Conservation (phyloP, 2,888 invertebrate species). For the Hylaea fasciaria region DNA sequence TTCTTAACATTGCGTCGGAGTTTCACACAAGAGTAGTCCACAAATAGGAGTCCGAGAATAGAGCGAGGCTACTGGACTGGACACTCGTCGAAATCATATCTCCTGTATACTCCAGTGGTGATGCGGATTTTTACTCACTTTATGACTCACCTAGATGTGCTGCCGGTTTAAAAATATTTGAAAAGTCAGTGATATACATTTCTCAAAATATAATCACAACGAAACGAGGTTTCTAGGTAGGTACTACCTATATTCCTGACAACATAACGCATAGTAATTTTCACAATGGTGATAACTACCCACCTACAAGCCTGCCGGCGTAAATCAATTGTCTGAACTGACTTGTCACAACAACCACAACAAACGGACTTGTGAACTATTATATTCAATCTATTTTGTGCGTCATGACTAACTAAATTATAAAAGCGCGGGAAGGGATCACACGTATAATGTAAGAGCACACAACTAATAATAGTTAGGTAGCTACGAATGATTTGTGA, state of each 20-base stretch:
- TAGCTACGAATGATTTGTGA: slow-evolving; percentile 32
- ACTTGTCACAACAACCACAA: slow-evolving; percentile 1
- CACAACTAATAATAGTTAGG: slow-evolving; percentile 29
- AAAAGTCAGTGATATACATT: neutral
- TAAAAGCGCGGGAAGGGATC: slow-evolving; percentile 6
- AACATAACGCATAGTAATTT: too few species aligned
- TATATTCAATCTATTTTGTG: neutral
- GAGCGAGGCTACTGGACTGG: slow-evolving; percentile 84
- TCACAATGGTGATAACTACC: neutral
- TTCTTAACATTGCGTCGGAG: slow-evolving; percentile 57
- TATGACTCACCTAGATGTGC: slow-evolving; percentile 40
- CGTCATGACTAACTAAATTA: slow-evolving; percentile 1
- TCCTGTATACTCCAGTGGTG: slow-evolving; percentile 51
- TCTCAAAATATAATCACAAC: too few species aligned
- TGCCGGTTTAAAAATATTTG: slow-evolving; percentile 6
- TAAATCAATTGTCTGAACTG: neutral
- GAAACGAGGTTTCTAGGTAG: too few species aligned
- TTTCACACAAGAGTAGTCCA: slow-evolving; percentile 77
- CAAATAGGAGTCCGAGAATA: slow-evolving; percentile 84
- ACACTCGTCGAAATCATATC: slow-evolving; percentile 74
- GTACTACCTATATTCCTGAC: too few species aligned
- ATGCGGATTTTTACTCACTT: slow-evolving; percentile 41
- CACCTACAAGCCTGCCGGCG: neutral
- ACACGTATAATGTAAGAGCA: slow-evolving; percentile 2
- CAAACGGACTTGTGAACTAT: neutral